Evolutionary conservation across 2,888 invertebrate genomes (phyloP).

Genomic region (Drosophila prolongata): DNA sequence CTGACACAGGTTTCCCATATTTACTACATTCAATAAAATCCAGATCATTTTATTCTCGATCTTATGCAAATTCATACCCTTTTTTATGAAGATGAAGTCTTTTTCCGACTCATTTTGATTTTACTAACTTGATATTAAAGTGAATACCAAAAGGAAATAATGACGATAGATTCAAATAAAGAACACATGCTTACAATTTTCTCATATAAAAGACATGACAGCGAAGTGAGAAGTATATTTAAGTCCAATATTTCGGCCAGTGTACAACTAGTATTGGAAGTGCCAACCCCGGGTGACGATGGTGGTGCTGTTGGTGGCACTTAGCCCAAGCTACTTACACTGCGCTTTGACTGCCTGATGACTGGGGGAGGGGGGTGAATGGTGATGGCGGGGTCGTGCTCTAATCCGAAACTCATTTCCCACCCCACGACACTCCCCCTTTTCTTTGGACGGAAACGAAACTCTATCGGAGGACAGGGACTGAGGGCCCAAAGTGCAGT

Average conservation of each 20-base stretch:
- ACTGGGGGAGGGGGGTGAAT: conserved; percentile 18
- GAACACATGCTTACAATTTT: too few species aligned
- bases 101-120: too few species aligned
- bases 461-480: conserved; percentile 39
- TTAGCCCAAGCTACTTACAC: conserved; percentile 72
- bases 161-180: too few species aligned
- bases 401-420: conserved; percentile 83
- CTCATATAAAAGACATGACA: too few species aligned
- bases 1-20: too few species aligned
- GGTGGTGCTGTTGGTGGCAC: conserved; percentile 54
- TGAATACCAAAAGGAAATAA: too few species aligned
- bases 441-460: conserved; percentile 63
- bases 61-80: too few species aligned
- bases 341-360: conserved; percentile 49
- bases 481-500: conserved; percentile 59
- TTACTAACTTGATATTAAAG: too few species aligned
- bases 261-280: conserved; percentile 4
- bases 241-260: neutral
- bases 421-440: conserved; percentile 2
- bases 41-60: too few species aligned
- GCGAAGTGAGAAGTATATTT: too few species aligned
- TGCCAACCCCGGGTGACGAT: conserved; percentile 11
- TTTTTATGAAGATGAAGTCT: too few species aligned
- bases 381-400: conserved; percentile 55
- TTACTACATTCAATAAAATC: too few species aligned